Evolutionary conservation across 2,113 vertebrate genomes (phyloP), one percentile per base, ranked within the genome.

Genomic region (Ranitomeya variabilis): DNA sequence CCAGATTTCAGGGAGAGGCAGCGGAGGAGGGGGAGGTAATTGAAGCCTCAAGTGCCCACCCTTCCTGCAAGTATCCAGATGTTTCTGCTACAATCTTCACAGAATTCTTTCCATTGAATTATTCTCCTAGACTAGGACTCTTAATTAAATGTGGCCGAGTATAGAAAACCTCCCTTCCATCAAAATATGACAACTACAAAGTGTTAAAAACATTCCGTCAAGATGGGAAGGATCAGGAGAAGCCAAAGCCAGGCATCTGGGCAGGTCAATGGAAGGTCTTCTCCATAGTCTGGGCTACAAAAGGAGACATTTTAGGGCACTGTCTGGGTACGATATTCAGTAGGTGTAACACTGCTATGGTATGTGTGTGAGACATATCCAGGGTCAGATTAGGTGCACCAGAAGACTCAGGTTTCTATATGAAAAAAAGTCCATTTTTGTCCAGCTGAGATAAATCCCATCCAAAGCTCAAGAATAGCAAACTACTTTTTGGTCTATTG

Each of bases 21-120:
- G 71, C 21, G 37, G 37, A 31, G 31, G 80, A 71, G 52, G 80
- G 80, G 80, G 66, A 57, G 14, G 79, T 73, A 82, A 83, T 15
- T 26, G 57, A 83, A 82, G 52, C 78, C 18, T 18, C 21, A 9
- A 31, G 23, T 59, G 64, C 80, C 80, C 69, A 21, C 80, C 69
- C 87, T 83, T 88, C 80, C 80, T 76, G 16, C 73, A 55, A 74
- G 69, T 23, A 74, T 66, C 87, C 87, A 88, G 87, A 88, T 88
- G 87, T 88, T 76, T 73, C 79, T 59, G 11, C 57, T 69, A 82
- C 64, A 87, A 82, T 57, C n/a, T 71, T 64, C n/a, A 66, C 87
- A 76, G 59, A 88, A 83, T 76, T 82, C 87, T 83, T 83, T 88
- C 80, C 71, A 88, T 60, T 26, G 64, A 76, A 54, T 83, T 59